These are phyloP conservation scores for Spodoptera litura DNA, from an alignment of 1,140 invertebrate genomes.

Conservation along the genomic window DNA sequence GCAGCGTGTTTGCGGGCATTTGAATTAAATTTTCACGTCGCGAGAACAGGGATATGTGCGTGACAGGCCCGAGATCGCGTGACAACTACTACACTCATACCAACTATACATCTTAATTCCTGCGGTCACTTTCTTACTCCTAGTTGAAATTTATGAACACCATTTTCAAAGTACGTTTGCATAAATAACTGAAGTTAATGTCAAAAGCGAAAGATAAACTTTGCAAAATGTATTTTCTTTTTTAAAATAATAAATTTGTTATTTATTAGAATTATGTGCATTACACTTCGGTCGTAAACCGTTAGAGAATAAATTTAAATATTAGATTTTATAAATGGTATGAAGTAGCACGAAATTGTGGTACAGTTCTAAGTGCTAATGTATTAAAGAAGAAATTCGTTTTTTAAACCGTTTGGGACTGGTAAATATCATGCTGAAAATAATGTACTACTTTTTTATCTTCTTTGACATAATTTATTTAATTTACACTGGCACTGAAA, in stretches of 20 bases:
- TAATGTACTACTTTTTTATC: no score
- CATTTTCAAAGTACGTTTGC: conserved; percentile 13
- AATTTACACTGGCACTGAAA: no score
- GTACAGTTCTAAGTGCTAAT: no score
- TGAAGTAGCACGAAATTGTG: no score
- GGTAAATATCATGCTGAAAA: no score
- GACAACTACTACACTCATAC: conserved; percentile 15
- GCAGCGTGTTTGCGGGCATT: conserved; percentile 46
- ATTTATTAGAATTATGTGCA: conserved; percentile 18
- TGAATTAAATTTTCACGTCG: conserved; percentile 54
- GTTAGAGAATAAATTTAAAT: not conserved
- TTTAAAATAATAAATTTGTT: no score
- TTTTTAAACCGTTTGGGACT: no score
- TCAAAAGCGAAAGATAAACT: conserved; percentile 5
- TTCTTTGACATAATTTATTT: no score
- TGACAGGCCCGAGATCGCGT: conserved; percentile 26
- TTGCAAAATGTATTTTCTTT: conserved; percentile 9
- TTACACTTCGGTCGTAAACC: not conserved
- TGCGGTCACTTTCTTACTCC: conserved; percentile 26
- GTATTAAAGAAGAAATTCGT: no score
- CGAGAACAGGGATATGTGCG: conserved; percentile 30
- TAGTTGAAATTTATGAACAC: conserved; percentile 39
- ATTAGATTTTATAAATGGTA: not conserved
- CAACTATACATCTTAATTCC: conserved; percentile 44
- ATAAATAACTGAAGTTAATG: conserved; percentile 35